Conservation (phyloP, 2,113 vertebrate species). For the Rhinolophus ferrumequinum region DNA sequence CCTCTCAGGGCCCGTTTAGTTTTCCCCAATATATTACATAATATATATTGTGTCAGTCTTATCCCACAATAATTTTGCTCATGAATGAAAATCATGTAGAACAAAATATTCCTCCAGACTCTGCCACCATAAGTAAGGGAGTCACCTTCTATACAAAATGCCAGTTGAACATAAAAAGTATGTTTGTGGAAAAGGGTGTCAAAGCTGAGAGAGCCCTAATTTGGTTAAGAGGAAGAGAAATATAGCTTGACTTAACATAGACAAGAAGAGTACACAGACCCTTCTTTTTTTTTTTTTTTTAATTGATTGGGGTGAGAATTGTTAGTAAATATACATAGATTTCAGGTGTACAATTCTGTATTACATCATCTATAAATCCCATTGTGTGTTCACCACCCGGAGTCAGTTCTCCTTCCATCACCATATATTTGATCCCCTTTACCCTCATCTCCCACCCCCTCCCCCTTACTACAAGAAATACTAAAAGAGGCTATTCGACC, state of each 20-base stretch:
- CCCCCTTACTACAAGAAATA: no score
- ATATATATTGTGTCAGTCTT: neutral
- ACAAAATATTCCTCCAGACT: neutral
- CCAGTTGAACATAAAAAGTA: neutral
- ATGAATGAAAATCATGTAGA: neutral
- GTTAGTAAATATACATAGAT: no score
- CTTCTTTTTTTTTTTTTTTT: neutral
- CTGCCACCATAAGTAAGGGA: neutral
- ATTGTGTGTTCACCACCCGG: no score
- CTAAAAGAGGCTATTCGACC: no score
- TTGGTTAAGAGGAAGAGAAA: neutral
- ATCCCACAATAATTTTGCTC: neutral
- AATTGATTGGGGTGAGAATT: no score
- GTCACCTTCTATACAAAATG: neutral
- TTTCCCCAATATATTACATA: neutral
- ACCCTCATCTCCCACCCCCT: no score
- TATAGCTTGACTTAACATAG: neutral
- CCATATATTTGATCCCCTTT: no score
- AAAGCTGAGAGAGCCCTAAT: neutral
- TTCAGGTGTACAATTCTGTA: no score
- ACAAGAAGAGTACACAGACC: neutral
- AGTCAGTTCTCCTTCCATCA: no score
- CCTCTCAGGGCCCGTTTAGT: neutral
- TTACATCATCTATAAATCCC: no score
- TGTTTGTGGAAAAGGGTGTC: neutral